Evolutionary conservation across 2,797 vertebrate genomes (phyloP), one percentile per base, ranked within the genome.

Genomic region (Rhincodon typus): DNA sequence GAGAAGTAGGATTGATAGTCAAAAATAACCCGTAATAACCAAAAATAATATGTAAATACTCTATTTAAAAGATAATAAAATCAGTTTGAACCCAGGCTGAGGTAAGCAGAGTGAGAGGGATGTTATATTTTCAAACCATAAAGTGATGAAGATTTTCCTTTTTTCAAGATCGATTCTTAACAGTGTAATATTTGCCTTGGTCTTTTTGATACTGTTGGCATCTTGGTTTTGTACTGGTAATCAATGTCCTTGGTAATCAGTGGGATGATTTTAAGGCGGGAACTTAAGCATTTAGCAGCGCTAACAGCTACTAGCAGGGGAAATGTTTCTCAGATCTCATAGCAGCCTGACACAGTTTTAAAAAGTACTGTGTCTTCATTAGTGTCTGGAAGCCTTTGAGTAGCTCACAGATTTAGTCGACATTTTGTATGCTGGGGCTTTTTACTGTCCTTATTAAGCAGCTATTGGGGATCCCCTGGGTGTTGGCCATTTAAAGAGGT

Each of bases 371-470:
- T 74, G 94, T 95, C 97, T 97, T 96, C 96, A 97, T 96, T 96
- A 96, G 97, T 96, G 97, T 97, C 82, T 8, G 96, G 97, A 97
- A 97, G 97, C 97, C 97, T 97, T 97, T 96, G 96, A 96, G 96
- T 96, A 96, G 96, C 97, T 96, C 74, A 50, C 96, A 96, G 95
- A 82, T 62, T 57, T 96, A 96, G 96, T 94, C 96, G 97, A 97
- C 96, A 96, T 97, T 96, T 97, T 97, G 97, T 97, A 96, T 96
- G 97, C 97, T 96, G 96, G 96, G 96, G 97, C 96, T 96, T 96
- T 95, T 95, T 95, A 74, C 97, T 96, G 96, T 97, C 95, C 97
- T 97, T 97, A 95, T 97, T 96, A 96, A 97, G 96, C 97, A 96
- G 96, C 97, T 97, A 96, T 72, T 96, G 97, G 97, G 96, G 96